phyloP scores from a whole-genome alignment of 1,140 invertebrate species.

The Solen grandis region DNA sequence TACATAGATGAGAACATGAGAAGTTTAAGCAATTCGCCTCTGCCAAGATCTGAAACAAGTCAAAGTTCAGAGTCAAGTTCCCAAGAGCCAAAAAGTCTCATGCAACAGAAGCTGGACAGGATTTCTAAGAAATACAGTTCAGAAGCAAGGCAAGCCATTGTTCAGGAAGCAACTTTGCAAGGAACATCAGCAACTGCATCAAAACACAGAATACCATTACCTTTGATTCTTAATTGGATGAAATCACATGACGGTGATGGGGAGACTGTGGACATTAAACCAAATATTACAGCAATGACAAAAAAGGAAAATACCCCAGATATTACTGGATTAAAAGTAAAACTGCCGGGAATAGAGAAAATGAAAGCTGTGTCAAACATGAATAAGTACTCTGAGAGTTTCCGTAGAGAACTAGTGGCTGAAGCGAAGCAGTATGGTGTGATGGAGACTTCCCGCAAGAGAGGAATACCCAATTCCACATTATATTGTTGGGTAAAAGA shows the following conservation, averaged over 20 bases:
- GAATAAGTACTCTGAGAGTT: constrained; percentile 19
- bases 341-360: constrained; percentile 30
- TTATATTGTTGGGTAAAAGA: constrained; percentile 44
- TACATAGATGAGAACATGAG: background rate
- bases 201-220: constrained; percentile 39
- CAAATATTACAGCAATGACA: background rate
- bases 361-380: background rate
- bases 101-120: constrained; percentile 44
- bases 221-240: constrained; percentile 47
- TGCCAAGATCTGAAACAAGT: background rate
- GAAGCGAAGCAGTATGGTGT: constrained; percentile 28
- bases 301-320: background rate
- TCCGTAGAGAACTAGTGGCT: constrained; percentile 6
- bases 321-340: constrained; percentile 13
- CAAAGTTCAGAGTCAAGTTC: background rate
- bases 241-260: constrained; percentile 11
- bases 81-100: constrained; percentile 44
- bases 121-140: constrained; percentile 32
- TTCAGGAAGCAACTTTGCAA: constrained; percentile 27
- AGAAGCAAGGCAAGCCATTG: constrained; percentile 18
- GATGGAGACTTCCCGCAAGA: constrained; percentile 9
- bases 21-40: no score
- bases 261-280: background rate
- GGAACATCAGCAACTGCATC: constrained; percentile 34
- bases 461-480: constrained; percentile 29